These are phyloP conservation scores for Volucella inanis DNA, from an alignment of 2,888 invertebrate genomes.

Conservation along the genomic window DNA sequence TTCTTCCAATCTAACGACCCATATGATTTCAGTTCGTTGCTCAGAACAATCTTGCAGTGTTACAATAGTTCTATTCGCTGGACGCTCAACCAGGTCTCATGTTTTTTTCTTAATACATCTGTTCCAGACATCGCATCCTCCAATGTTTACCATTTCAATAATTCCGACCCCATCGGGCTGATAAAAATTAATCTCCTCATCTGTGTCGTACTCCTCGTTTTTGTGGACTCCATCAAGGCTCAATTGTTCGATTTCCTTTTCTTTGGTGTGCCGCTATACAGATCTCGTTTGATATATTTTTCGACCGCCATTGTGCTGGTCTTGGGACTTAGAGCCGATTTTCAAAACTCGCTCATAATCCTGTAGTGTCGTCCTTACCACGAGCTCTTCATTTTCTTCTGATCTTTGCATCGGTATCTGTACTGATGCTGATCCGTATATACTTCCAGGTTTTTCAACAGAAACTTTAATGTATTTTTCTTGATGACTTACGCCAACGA, in stretches of 20 bases:
- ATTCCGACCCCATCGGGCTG: background rate
- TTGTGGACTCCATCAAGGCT: background rate
- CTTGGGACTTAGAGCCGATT: background rate
- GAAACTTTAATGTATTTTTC: too few relatives aligned
- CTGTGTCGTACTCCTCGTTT: background rate
- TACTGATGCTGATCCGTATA: background rate
- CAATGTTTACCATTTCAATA: slow-evolving; percentile 13
- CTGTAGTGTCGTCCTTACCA: too few relatives aligned
- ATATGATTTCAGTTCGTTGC: slow-evolving; percentile 48
- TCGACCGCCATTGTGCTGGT: background rate
- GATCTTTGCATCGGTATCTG: background rate
- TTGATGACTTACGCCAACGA: too few relatives aligned
- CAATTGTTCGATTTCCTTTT: slow-evolving; percentile 1
- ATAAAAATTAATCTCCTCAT: background rate
- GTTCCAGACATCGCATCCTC: slow-evolving; percentile 23
- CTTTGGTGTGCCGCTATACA: background rate
- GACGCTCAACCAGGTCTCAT: slow-evolving; percentile 41
- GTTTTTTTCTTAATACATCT: slow-evolving; percentile 38
- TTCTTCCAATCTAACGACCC: slow-evolving; percentile 21
- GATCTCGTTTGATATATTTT: slow-evolving; percentile 27
- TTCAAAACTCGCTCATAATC: slow-evolving; percentile 2
- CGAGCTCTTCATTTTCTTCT: slow-evolving; percentile 7
- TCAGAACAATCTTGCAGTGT: slow-evolving; percentile 41
- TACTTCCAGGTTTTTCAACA: too few relatives aligned
- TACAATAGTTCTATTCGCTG: slow-evolving; percentile 29